Base-by-base conservation (phyloP, 2,888 invertebrate species). In the Chymomyza caudatula region DNA sequence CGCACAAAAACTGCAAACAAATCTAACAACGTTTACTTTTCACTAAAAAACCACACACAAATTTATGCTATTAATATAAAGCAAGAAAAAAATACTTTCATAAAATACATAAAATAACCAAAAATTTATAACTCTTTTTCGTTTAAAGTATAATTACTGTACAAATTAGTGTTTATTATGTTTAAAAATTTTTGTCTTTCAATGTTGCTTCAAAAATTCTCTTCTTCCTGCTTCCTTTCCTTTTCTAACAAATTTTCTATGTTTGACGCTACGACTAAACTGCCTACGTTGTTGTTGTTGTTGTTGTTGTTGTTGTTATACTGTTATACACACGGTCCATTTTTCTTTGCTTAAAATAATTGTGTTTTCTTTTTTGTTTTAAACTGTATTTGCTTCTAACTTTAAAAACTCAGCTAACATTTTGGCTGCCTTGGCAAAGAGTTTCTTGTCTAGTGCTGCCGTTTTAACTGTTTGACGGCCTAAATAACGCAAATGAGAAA, bases 61-160 rank as follows among this genome's bases (percentile, higher is more conserved):
- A 74, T 76, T 78, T 62, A 60, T 64, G 70, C 77, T 76, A 77
- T 52, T 71, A 74, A 77, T 22, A 8, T 3, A 52, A 52, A 52
- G 3, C 11, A 4, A 22, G 20, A 52, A 52, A 52, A 13, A 19
- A 52, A 29, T 23, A n/a, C 23, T 3, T 2, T 23, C 25, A 15
- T 23, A 53, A 22, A 53, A 22, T 25, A 53, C 25, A 37, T 8
- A 54, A 55, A 19, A 3, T 19, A 17, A 11, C 0, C 22, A n/a
- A 37, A 37, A n/a, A 37, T 54, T n/a, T 19, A 37, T 55, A 22
- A 29, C 54, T 5, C 15, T 37, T 29, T 4, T 13, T 5, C 42
- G 1, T 19, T 42, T 56, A 56, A 37, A 15, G 15, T 37, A 55
- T 37, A 51, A 51, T 51, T n/a, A 69, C 73, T 73, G 69, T 65